Evolutionary conservation across 2,113 vertebrate species (phyloP), one percentile per base, ranked within the genome.

Genomic region (Pandion haliaetus): DNA sequence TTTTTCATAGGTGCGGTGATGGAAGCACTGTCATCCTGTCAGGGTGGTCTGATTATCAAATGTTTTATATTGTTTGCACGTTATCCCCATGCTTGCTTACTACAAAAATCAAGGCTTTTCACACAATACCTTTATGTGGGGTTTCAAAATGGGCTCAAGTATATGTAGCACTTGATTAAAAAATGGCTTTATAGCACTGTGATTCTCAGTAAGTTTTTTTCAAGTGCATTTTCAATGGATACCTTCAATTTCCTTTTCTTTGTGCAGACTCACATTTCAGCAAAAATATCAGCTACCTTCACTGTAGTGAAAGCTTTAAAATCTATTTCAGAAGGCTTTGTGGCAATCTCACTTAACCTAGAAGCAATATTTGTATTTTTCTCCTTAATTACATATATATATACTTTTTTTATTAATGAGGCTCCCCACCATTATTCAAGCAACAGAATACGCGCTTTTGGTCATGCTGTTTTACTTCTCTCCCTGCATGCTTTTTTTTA

Each of bases 271-370:
- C 29, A 18, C 20, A 38, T 88, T 90, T 90, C 44, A 76, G 29
- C 29, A 78, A 54, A 70, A 40, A 73, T 52, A 92, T 12, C 66
- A 87, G n/a, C 34, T 83, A 55, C 62, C 10, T 70, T 88, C 38
- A 50, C 50, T 23, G 3, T 61, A 58, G 40, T 59, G 49, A 89
- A 84, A 76, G 61, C 72, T 92, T 95, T 71, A 31, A 90, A 91
- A 71, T 95, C 49, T 86, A 32, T 93, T 93, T 90, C 58, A 70
- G 52, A 38, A 82, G 63, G 44, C 81, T 95, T 94, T 90, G 73
- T 95, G 82, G 57, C 55, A 80, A 69, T 91, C 76, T 47, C n/a
- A 52, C 65, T 67, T 95, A 94, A 82, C 77, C 50, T 59, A 93
- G 62, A 70, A 66, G 84, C 14, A 57, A 63, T 92, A 81, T 91